Evolutionary conservation across 1,140 invertebrate genomes (phyloP).

Genomic region (Macrobrachium nipponense): DNA sequence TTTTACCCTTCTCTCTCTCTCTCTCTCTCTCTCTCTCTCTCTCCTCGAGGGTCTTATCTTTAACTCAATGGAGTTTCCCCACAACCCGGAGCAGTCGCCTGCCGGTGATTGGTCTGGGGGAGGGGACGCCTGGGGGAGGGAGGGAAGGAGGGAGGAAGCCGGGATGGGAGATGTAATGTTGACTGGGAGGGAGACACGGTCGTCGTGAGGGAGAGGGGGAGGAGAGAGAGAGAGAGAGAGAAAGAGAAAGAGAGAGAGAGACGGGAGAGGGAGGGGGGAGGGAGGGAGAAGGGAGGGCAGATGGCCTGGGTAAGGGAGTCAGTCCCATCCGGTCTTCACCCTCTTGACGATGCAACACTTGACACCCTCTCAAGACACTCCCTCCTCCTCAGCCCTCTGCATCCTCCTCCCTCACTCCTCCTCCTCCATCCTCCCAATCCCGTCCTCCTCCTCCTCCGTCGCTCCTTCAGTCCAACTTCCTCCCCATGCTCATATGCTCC

Average conservation of each 20-base stretch:
- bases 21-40: constrained; percentile 2
- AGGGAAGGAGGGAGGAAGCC: background rate
- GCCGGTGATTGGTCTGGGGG: too few relatives aligned
- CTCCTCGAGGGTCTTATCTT: background rate
- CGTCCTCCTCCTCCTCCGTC: background rate
- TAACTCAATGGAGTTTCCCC: background rate
- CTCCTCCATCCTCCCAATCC: background rate
- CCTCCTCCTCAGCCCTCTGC: constrained; percentile 1
- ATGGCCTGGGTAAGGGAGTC: constrained; percentile 1
- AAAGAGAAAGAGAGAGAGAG: constrained; percentile 3
- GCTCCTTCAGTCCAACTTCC: background rate
- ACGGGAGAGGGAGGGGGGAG: background rate
- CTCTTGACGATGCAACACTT: background rate
- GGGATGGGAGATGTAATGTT: background rate
- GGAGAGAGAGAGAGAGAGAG: background rate
- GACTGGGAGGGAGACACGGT: background rate
- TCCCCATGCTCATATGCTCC: background rate
- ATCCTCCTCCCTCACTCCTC: background rate
- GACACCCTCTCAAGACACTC: background rate
- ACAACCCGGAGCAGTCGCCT: too few relatives aligned
- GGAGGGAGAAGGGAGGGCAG: background rate
- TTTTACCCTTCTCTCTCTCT: background rate
- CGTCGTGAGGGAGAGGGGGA: too few relatives aligned
- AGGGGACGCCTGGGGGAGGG: too few relatives aligned
- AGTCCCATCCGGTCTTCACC: constrained; percentile 23